Evolutionary conservation across 2,888 invertebrate genomes (phyloP), one percentile per base, ranked within the genome.

Genomic region (Bugula neritina): DNA sequence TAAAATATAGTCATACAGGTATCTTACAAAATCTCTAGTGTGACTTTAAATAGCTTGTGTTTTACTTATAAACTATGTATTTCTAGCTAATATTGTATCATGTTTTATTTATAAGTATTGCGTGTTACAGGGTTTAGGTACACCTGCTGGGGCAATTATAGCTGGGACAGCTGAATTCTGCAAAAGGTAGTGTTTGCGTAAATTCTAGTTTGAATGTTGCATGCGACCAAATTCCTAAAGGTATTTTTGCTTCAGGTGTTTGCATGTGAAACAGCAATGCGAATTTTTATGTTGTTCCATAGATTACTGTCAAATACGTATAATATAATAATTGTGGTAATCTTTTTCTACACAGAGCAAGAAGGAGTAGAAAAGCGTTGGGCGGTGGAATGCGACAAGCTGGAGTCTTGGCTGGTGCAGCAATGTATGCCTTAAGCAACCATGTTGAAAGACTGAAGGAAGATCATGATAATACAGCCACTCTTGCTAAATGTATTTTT

Each of bases 381-480:
- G 97, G 98, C 29, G 97, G 97, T 35, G 95, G 92, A 0, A 92
- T 94, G 94, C 87, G 97, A 72, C 97, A 98, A 85, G 89, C 88
- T 55, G 98, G 98, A 2, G 87, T 96, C 69, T 80, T 98, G 71
- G 96, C 95, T 0, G 95, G 95, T 0, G 92, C 94, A 0, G 94
- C 93, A 0, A 79, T 93, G 1, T 90, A 92, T 34, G 92, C 93
- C 0, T 82, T 98, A n/a, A 89, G 91, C 74, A 79, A 84, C 52
- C 89, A 90, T 78, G 87, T 90, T 3, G 90, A 91, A 0, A 85
- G 88, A 57, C 86, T 97, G 35, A 83, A 83, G 1, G 86, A 88
- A 0, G 96, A 96, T 85, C 94, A 97, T 83, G 85, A 75, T 13
- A 76, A 80, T 71, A 82, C 84, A 0, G 74, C 74, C 57, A 74